Evolutionary conservation across 2,113 vertebrate genomes (phyloP).

Genomic region (Podarcis raffonei): DNA sequence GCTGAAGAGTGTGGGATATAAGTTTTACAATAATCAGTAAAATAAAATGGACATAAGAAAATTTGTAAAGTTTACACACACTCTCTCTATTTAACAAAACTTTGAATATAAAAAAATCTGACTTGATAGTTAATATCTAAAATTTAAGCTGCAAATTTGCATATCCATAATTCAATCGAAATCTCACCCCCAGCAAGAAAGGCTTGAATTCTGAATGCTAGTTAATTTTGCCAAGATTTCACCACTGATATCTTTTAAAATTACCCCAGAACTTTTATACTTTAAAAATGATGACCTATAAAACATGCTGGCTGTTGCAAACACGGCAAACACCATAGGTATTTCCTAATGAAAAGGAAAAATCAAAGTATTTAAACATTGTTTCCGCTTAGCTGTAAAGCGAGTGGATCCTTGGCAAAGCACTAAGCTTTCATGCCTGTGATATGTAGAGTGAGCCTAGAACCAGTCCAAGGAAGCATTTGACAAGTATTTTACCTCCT

Average conservation of each 20-base stretch:
- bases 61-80: not conserved
- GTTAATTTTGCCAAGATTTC: not conserved
- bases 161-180: not conserved
- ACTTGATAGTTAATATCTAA: not conserved
- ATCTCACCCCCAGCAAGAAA: not conserved
- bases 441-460: not conserved
- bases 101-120: not conserved
- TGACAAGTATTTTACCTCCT: not conserved
- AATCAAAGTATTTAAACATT: not conserved
- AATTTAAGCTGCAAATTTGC: not conserved
- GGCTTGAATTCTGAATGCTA: not conserved
- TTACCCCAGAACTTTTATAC: not conserved
- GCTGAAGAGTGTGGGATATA: not conserved
- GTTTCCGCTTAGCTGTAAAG: not conserved
- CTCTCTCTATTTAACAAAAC: not conserved
- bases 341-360: not conserved
- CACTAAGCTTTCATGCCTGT: not conserved
- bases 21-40: not conserved
- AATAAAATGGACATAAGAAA: not conserved
- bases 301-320: not conserved
- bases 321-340: not conserved
- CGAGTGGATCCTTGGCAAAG: not conserved
- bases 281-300: not conserved
- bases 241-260: not conserved
- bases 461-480: not conserved